Conservation (phyloP, 2,797 vertebrate genomes). For the Coracias cyanogaster region DNA sequence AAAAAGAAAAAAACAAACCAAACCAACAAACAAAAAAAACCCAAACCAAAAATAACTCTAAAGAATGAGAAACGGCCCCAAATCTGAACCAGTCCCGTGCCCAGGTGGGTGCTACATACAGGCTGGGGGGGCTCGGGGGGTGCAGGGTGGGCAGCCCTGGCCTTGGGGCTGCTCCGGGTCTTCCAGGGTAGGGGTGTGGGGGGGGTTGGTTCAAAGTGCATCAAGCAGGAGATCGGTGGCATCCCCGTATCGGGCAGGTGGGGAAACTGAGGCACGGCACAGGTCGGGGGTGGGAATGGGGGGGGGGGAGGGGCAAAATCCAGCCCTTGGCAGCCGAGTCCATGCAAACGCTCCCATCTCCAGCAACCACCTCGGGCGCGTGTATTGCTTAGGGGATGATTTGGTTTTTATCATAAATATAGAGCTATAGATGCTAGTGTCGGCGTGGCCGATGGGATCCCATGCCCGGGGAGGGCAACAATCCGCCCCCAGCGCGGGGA, state of each 20-base stretch:
- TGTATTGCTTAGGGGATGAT: constrained; percentile 69
- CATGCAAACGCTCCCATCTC: constrained; percentile 71
- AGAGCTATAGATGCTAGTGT: constrained; percentile 21
- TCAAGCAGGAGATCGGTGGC: constrained; percentile 27
- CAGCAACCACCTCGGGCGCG: constrained; percentile 6
- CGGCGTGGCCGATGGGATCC: background rate
- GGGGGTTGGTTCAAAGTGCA: constrained; percentile 19
- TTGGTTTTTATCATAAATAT: constrained; percentile 51
- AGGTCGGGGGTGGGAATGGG: background rate
- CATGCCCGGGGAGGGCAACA: background rate
- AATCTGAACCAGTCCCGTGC: background rate
- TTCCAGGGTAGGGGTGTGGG: background rate
- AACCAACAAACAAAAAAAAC: background rate
- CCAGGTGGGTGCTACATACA: constrained; percentile 68
- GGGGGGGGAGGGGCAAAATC: background rate
- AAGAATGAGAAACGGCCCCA: background rate
- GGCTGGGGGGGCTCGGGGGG: background rate
- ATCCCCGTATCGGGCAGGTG: background rate
- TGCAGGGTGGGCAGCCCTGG: background rate
- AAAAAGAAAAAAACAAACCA: no score
- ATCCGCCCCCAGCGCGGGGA: background rate
- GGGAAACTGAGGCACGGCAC: constrained; percentile 23
- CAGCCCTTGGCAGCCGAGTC: constrained; percentile 70
- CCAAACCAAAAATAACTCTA: background rate
- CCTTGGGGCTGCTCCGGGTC: background rate